Conservation (phyloP, 2,888 invertebrate species). For the Hipparchia semele region DNA sequence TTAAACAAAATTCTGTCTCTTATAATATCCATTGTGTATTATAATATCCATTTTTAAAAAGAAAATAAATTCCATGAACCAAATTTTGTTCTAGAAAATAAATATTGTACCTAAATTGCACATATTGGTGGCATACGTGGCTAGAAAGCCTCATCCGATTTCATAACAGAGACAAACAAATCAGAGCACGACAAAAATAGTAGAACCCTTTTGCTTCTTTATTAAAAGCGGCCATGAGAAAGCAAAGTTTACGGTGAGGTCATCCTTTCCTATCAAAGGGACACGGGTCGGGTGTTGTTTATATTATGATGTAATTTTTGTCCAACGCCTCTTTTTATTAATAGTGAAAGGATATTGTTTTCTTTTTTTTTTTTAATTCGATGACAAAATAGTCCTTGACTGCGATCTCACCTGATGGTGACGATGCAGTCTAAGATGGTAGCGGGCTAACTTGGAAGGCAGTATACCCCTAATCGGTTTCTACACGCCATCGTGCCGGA, state of each 20-base stretch:
- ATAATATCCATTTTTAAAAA: neutral
- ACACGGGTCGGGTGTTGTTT: conserved; percentile 47
- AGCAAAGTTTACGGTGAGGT: conserved; percentile 55
- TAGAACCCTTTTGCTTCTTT: conserved; percentile 57
- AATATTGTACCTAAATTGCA: conserved; percentile 8
- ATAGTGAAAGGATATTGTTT: neutral
- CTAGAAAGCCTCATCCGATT: conserved; percentile 22
- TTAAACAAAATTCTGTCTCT: neutral
- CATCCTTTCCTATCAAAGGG: conserved; percentile 56
- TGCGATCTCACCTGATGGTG: no score
- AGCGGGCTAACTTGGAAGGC: no score
- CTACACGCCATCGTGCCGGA: no score
- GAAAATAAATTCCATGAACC: neutral
- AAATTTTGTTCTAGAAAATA: conserved; percentile 6
- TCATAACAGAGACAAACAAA: conserved; percentile 28
- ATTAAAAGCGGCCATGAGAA: conserved; percentile 58
- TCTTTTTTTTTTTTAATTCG: neutral
- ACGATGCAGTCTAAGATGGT: no score
- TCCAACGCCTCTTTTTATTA: conserved; percentile 30
- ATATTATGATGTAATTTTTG: conserved; percentile 39
- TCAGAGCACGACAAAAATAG: conserved; percentile 28
- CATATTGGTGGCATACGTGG: conserved; percentile 15
- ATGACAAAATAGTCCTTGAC: no score
- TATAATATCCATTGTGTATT: neutral
- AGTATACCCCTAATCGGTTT: no score